Conservation (phyloP, 35 echinoderm and acorn worm species). For the Chiridota heheva region DNA sequence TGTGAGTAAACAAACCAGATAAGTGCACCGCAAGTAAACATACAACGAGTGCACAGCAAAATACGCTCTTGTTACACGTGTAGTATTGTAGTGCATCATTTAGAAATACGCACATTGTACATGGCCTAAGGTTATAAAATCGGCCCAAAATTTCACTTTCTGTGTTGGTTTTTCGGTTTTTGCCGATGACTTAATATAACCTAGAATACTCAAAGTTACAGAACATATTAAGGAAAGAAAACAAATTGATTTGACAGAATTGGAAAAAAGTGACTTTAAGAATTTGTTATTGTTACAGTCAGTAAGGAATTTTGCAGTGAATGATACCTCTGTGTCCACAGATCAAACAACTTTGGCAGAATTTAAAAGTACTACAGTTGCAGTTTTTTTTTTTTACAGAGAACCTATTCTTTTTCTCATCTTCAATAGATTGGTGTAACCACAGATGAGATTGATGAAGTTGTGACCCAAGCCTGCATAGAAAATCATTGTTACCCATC, state of each 20-base stretch:
- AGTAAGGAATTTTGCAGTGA: not conserved
- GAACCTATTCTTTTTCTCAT: not conserved
- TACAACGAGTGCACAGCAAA: no score
- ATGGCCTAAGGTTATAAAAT: no score
- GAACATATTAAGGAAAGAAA: no score
- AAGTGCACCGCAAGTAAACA: no score
- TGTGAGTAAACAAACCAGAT: no score
- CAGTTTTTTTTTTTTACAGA: not conserved
- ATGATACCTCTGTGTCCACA: not conserved
- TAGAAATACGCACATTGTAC: no score
- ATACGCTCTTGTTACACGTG: no score
- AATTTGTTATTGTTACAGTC: not conserved
- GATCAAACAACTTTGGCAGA: not conserved
- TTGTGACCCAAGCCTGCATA: constrained; percentile 77
- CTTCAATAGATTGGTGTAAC: constrained; percentile 78
- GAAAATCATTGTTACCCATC: constrained; percentile 88
- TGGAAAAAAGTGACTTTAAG: not conserved
- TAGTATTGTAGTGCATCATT: no score
- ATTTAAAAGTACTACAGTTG: not conserved
- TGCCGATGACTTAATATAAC: no score
- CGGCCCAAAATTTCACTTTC: no score
- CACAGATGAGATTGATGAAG: constrained; percentile 85
- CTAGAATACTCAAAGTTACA: no score
- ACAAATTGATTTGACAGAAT: not conserved
- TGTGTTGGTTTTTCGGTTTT: no score